phyloP scores from a whole-genome alignment of 92 coral and sea anemone species.

The Pocillopora meandrina region DNA sequence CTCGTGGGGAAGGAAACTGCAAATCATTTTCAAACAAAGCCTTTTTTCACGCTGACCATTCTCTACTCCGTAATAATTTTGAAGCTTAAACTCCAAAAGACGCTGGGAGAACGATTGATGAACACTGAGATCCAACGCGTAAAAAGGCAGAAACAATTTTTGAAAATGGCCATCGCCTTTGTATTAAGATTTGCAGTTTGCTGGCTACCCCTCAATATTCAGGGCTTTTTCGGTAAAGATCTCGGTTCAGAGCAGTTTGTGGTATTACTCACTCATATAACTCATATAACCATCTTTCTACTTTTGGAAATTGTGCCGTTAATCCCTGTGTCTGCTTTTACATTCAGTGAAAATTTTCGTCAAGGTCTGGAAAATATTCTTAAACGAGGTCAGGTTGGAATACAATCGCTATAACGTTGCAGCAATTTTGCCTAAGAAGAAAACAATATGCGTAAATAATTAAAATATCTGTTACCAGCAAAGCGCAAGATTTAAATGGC shows the following conservation, averaged over 20 bases:
- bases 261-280: too few species aligned
- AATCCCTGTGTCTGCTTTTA: slow-evolving; percentile 8
- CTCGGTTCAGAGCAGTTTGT: background rate
- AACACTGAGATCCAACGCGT: background rate
- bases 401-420: too few species aligned
- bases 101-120: background rate
- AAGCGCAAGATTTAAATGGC: too few species aligned
- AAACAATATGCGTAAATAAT: too few species aligned
- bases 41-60: background rate
- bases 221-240: background rate
- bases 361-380: background rate
- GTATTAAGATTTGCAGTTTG: background rate
- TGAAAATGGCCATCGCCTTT: background rate
- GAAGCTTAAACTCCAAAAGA: background rate
- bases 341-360: background rate
- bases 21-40: too few species aligned
- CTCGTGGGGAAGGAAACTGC: background rate
- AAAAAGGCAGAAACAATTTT: background rate
- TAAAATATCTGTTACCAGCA: too few species aligned
- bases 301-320: background rate
- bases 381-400: background rate
- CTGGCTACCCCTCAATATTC: background rate
- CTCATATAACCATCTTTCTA: background rate
- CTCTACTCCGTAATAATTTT: background rate
- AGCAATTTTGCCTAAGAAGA: too few species aligned